Percentiles rank a stretch among this genome's conserved stretches.
Conservation (phyloP, 2,113 vertebrate genomes). For the Ciconia boyciana region DNA sequence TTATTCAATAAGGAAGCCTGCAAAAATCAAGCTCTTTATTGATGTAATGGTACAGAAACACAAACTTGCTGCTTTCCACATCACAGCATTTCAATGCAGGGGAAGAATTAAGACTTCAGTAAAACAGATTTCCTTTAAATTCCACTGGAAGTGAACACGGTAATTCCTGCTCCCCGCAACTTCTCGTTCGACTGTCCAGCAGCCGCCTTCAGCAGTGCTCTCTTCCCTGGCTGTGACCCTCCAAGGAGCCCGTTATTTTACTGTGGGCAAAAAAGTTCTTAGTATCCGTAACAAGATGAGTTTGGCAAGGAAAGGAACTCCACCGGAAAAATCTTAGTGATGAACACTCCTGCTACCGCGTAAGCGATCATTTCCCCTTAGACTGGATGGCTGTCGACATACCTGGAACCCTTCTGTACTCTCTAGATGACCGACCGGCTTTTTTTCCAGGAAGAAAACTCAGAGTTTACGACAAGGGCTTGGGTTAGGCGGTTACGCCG, state of each 20-base stretch:
- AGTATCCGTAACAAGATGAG: background rate
- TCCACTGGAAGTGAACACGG: background rate
- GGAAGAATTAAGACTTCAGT: background rate
- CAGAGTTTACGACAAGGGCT: background rate
- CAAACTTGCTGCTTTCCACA: background rate
- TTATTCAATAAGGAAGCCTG: background rate
- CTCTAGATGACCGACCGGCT: fast-evolving
- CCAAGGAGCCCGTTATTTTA: background rate
- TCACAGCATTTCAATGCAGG: background rate
- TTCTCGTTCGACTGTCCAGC: background rate
- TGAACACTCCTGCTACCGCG: background rate
- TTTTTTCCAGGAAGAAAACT: background rate
- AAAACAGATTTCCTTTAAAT: background rate
- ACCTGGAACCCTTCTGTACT: background rate
- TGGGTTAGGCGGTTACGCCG: too few relatives aligned
- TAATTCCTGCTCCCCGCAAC: background rate
- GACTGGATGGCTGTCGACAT: fast-evolving
- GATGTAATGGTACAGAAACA: background rate
- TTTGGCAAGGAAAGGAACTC: background rate
- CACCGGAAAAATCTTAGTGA: background rate
- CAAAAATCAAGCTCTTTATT: background rate
- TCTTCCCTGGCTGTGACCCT: background rate
- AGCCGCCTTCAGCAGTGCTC: background rate
- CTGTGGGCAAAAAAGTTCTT: background rate
- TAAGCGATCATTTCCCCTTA: background rate